These are phyloP conservation scores for Stegodyphus mimosarum DNA, from an alignment of 1,140 invertebrate species.

Conservation along the genomic window DNA sequence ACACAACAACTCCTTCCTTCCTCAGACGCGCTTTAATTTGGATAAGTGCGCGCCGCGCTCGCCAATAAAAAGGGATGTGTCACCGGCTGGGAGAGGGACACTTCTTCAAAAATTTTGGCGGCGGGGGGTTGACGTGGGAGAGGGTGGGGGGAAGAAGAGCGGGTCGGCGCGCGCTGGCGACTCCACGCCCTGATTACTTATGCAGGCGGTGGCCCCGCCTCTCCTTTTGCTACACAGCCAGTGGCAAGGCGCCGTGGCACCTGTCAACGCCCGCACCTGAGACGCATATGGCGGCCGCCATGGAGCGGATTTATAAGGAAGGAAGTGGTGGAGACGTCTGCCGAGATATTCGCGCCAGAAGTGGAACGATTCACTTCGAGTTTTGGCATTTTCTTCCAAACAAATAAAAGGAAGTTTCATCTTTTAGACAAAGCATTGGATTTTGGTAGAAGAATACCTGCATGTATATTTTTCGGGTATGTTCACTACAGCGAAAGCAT, in stretches of 20 bases:
- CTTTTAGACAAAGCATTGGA: no score
- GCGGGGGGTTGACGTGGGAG: conserved; percentile 10
- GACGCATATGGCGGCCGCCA: conserved; percentile 29
- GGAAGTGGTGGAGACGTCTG: conserved; percentile 24
- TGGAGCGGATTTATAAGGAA: conserved; percentile 6
- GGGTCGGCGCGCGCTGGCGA: conserved; percentile 3
- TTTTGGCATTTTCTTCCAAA: no score
- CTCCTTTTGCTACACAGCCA: conserved; percentile 18
- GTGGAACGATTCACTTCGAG: neutral
- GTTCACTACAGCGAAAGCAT: no score
- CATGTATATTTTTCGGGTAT: no score
- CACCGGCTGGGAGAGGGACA: conserved; percentile 51
- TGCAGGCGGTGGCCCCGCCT: conserved; percentile 43
- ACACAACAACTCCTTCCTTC: neutral
- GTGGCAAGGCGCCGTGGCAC: conserved; percentile 30
- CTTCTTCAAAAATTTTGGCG: conserved; percentile 55
- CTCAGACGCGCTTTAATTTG: conserved; percentile 36
- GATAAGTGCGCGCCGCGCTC: conserved; percentile 31
- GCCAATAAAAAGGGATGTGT: conserved; percentile 59
- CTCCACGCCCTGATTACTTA: conserved; percentile 41
- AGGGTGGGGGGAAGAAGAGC: conserved; percentile 1
- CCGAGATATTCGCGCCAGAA: conserved; percentile 1
- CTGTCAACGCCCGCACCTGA: conserved; percentile 54
- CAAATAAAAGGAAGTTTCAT: no score
- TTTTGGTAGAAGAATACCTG: no score